Base-by-base conservation (phyloP, 2,888 invertebrate species). In the Parascotia fuliginaria region DNA sequence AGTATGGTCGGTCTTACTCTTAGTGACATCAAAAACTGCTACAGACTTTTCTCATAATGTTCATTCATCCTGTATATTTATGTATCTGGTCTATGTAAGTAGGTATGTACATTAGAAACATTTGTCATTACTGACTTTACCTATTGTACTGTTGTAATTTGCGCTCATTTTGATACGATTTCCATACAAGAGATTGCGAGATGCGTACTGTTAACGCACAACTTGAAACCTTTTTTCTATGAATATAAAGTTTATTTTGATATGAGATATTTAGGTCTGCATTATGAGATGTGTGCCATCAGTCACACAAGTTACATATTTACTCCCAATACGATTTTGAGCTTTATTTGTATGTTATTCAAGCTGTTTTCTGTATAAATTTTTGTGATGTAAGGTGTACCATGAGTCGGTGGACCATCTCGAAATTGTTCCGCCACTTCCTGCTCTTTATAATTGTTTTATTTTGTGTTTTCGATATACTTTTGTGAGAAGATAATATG, bases 381-480 rank as follows among this genome's bases (percentile, higher is more conserved):
- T 24, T 24, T 32, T 15, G 12, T 31, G 16, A 32, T 12, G 50
- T 51, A 45, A 49, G 70, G 60, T 75, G 40, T 52, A 53, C n/a
- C n/a, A 58, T 65, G 72, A 78, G 64, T 76, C 76, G 83, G 74
- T 85, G 79, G 77, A 83, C 81, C 84, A 77, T 82, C 85, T 84
- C 84, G 76, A 76, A 78, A 79, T 78, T 61, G 74, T 81, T 81
- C 71, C 73, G 75, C 74, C 60, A 60, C 61, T 73, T 83, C 81
- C 82, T 79, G 73, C 67, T 74, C 71, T 81, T 79, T 79, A 74
- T 79, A 63, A 63, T 61, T 64, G 56, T 66, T 63, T 65, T 24
- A 67, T 48, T 65, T 60, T 62, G 62, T 70, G 44, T 53, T 69
- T 70, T 69, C 74, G 74, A 70, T 72, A 73, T 60, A 72, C 73